A percentile compares a stretch with the other conserved stretches of the same genome.
Conservation (phyloP, 2,797 vertebrate species). For the Glyptemys insculpta region DNA sequence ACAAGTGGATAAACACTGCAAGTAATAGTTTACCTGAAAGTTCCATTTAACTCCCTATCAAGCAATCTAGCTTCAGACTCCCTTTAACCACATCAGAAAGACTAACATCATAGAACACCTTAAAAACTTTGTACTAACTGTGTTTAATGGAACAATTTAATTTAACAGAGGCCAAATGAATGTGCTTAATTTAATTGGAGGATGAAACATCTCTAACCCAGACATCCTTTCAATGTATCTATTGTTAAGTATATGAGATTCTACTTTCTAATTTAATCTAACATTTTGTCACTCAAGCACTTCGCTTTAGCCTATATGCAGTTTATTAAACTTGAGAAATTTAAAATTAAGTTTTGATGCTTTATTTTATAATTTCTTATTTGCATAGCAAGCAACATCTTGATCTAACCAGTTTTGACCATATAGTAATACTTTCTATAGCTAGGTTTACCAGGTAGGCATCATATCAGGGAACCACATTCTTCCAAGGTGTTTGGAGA, state of each 20-base stretch:
- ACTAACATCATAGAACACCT: not conserved
- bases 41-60: constrained; percentile 9
- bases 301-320: not conserved
- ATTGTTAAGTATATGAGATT: constrained; percentile 5
- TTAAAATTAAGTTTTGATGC: not conserved
- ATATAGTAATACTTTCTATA: not conserved
- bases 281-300: not conserved
- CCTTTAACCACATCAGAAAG: constrained; percentile 14
- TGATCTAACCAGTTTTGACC: not conserved
- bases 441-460: constrained; percentile 79
- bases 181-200: constrained; percentile 12
- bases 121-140: not conserved
- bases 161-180: constrained; percentile 8
- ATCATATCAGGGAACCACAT: constrained; percentile 87
- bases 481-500: constrained; percentile 83
- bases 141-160: constrained; percentile 36
- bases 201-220: constrained; percentile 45
- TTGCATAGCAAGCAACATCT: constrained; percentile 73
- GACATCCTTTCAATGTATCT: not conserved
- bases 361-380: constrained; percentile 32
- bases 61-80: not conserved
- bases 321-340: not conserved
- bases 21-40: constrained; percentile 19
- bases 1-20: not conserved
- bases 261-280: constrained; percentile 14